A percentile compares a stretch with the other conserved stretches of the same genome.
These are phyloP conservation scores for Stenichneumon culpator DNA, from an alignment of 2,888 invertebrate genomes.

Conservation along the genomic window DNA sequence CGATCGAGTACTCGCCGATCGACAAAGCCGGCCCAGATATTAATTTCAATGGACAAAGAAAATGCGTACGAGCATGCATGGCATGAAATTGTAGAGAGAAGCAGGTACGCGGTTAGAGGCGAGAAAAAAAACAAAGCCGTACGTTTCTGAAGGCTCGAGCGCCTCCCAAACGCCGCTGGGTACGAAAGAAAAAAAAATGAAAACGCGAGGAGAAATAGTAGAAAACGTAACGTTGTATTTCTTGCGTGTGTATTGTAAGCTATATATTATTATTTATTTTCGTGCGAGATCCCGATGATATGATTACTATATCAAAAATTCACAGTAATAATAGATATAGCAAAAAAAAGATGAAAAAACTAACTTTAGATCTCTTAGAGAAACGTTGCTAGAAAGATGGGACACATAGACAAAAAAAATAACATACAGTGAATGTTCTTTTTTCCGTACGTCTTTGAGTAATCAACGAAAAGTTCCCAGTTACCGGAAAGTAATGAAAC, in stretches of 20 bases:
- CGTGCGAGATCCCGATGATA: constrained; percentile 55
- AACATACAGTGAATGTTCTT: constrained; percentile 46
- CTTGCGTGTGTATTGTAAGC: constrained; percentile 58
- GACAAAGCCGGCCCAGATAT: constrained; percentile 42
- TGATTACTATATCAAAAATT: constrained; percentile 45
- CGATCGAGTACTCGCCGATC: constrained; percentile 21
- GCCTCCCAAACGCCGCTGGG: constrained; percentile 1
- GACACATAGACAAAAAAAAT: constrained; percentile 14
- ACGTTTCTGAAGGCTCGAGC: constrained; percentile 39
- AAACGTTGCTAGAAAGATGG: constrained; percentile 41
- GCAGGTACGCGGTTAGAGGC: constrained; percentile 27
- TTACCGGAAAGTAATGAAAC: constrained; percentile 57
- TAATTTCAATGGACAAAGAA: constrained; percentile 32
- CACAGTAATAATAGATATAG: constrained; percentile 53
- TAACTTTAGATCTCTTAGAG: constrained; percentile 52
- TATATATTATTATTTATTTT: constrained; percentile 60
- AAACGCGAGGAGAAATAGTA: constrained; percentile 23
- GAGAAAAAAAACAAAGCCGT: not conserved
- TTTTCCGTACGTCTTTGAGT: constrained; percentile 49
- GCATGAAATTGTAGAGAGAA: constrained; percentile 36
- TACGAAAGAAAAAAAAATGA: constrained; percentile 16
- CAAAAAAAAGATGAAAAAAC: constrained; percentile 19
- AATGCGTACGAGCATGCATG: constrained; percentile 9
- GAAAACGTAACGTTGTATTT: constrained; percentile 59
- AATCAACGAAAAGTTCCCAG: constrained; percentile 60